Base-by-base conservation (phyloP, 2,797 vertebrate species). In the Hafferia zeledoni region DNA sequence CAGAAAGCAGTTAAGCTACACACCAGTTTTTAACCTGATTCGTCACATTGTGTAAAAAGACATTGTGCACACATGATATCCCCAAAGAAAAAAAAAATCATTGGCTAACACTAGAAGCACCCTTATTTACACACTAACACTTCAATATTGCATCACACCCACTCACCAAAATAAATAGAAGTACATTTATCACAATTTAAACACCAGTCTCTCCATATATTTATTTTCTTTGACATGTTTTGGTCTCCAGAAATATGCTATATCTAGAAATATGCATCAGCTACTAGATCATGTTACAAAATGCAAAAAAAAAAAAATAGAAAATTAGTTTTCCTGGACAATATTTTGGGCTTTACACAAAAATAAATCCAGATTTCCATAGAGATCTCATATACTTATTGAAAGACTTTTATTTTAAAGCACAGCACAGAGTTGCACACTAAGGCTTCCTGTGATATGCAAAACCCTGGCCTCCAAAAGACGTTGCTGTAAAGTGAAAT, bases 161-260 rank as follows among this genome's bases (percentile, higher is more conserved):
- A 98, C 91, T 95, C 97, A 97, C 95, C 96, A 97, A 96, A 98
- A 98, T 98, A 98, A 98, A 98, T 97, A 98, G 67, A 97, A 97
- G 78, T 97, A 98, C 96, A 98, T 97, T 97, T 96, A 92, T 93
- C 93, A 97, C 97, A 97, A 97, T 96, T 98, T 97, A 97, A 97
- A 96, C 95, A 97, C 94, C 95, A 97, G 93, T 97, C 94, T 98
- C 96, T 98, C 86, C 94, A 97, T 97, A 97, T 97, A 98, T 97
- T 97, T 98, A 97, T 97, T 98, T 96, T 97, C 95, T 97, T 97
- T 96, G 97, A 97, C 96, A 96, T 94, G 94, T 97, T 98, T 98
- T 98, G 98, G 98, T 98, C 97, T 98, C 93, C 93, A 96, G 94
- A 96, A 96, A 96, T 95, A 96, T 67, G 96, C 96, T 97, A 37